Conservation (phyloP, 30 jellyfish, hydroid and myxozoan species). For the Nemopilema nomurai region DNA sequence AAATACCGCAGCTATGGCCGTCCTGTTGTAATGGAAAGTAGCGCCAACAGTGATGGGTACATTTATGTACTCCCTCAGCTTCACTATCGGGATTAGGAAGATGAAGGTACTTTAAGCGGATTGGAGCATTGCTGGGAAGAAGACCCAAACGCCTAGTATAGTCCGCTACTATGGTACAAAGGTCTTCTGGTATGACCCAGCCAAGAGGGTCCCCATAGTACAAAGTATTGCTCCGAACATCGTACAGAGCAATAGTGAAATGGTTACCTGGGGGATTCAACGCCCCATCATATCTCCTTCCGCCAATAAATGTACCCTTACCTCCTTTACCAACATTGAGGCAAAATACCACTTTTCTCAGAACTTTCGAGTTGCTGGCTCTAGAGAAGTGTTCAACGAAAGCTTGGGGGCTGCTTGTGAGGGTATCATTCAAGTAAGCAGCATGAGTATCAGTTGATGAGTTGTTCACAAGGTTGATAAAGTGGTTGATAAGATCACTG, state of each 20-base stretch:
- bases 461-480: not conserved
- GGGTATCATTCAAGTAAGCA: not conserved
- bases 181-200: not conserved
- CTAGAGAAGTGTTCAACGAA: not conserved
- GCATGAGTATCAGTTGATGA: not conserved
- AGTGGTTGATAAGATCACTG: not conserved
- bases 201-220: slow-evolving; percentile 6
- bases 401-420: not conserved
- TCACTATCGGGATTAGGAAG: not conserved
- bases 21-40: not conserved
- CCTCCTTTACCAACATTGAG: not conserved
- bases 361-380: not conserved
- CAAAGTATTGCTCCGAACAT: not conserved
- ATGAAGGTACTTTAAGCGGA: not conserved
- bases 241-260: not conserved
- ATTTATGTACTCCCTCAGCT: not conserved
- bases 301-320: not conserved
- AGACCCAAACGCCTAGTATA: not conserved
- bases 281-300: not conserved
- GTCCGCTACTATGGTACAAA: not conserved
- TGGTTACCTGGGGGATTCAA: not conserved
- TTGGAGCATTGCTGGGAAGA: not conserved
- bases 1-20: slow-evolving; percentile 1
- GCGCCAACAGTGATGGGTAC: not conserved
- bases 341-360: not conserved